Conservation (phyloP, 2,797 vertebrate species). For the Leptodactylus fallax region DNA sequence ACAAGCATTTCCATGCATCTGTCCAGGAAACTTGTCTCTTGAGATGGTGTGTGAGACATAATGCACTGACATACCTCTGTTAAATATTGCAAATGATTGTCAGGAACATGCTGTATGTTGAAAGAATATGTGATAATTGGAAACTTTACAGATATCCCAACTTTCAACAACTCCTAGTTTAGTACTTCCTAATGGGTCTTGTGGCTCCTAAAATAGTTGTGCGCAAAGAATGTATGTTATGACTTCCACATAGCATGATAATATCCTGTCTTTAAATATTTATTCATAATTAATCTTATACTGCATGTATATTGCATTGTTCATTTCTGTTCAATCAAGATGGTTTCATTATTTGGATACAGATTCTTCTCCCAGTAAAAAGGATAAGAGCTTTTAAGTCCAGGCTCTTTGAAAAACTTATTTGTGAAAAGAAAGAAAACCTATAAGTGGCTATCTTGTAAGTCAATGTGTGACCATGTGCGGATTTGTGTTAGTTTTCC, state of each 20-base stretch:
- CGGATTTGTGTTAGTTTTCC: too few species aligned
- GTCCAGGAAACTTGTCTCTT: conserved; percentile 47
- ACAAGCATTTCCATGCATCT: conserved; percentile 63
- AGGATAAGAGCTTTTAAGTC: too few species aligned
- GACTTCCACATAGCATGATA: background rate
- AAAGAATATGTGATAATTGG: conserved; percentile 51
- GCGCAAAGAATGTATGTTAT: background rate
- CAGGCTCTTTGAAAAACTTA: background rate
- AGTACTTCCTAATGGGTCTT: background rate
- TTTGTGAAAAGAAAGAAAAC: too few species aligned
- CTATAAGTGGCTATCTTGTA: too few species aligned
- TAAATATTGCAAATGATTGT: conserved; percentile 44
- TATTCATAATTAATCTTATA: background rate
- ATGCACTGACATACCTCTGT: conserved; percentile 25
- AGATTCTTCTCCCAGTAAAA: background rate
- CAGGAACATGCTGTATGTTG: conserved; percentile 49
- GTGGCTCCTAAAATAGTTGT: background rate
- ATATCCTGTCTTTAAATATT: background rate
- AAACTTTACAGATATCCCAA: conserved; percentile 10
- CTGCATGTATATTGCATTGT: background rate
- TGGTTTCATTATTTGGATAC: background rate
- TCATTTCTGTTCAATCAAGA: background rate
- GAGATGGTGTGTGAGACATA: conserved; percentile 54
- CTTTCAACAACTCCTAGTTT: conserved; percentile 3
- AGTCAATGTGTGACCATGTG: too few species aligned